Evolutionary conservation across 2,888 invertebrate genomes (phyloP), one percentile per base, ranked within the genome.

Genomic region (Drosophila austrosaltans): DNA sequence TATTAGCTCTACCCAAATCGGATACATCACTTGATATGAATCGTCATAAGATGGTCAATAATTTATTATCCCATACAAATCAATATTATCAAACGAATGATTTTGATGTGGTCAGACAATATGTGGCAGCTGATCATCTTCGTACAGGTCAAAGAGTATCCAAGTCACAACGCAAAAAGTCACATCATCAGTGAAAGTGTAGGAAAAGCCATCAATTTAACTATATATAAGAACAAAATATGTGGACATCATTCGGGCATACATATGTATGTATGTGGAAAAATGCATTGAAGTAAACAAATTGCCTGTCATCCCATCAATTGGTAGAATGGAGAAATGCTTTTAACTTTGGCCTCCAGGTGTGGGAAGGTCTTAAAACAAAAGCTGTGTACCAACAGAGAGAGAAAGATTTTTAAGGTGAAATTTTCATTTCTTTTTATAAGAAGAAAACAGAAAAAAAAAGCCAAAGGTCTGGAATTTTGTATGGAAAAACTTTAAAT

Each of bases 151-250:
- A 28, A 10, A 63, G 48, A 48, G 12, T 22, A 16, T 12, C 36
- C 22, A 39, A 32, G 32, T 10, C 30, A 48, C 0, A 25, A 5
- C 22, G 48, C 30, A 56, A 56, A 30, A 56, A 56, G n/a, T 32
- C 3, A 20, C 72, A 69, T 60, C 39, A 48, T 72, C 70, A 75
- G 72, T 69, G 70, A 72, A 72, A 75, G 72, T 57, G 10, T 39
- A 36, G 20, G 10, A 39, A 39, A 57, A 39, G 36, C 20, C 36
- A 57, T 57, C 36, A 57, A 57, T 36, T 48, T 10, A 57, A 39
- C 57, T 12, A 57, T 39, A 22, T 36, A 12, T 20, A 20, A 56
- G 32, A 32, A 44, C 44, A 16, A 7, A 48, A 7, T 20, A 20
- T 48, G 48, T 22, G 48, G 48, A 48, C 48, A 48, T 48, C 42